Percentiles rank a stretch among this genome's conserved stretches.
These are phyloP conservation scores for Rhombomys opimus DNA, from an alignment of 2,113 vertebrate genomes.

Conservation along the genomic window DNA sequence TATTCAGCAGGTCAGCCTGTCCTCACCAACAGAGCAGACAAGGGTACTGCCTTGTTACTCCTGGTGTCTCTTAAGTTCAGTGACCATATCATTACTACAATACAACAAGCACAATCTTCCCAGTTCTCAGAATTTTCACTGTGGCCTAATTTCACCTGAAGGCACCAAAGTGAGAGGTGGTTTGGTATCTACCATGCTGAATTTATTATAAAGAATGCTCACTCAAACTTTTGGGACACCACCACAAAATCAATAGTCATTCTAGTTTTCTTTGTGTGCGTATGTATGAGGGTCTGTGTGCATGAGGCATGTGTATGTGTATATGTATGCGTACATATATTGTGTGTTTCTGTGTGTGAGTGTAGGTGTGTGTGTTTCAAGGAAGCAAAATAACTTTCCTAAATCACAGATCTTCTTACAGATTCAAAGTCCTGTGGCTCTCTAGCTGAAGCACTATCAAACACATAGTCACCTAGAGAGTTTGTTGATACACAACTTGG, in stretches of 20 bases:
- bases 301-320: neutral
- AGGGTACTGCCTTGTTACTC: neutral
- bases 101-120: neutral
- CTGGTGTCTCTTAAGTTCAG: neutral
- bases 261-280: neutral
- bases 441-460: neutral
- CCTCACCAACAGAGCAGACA: neutral
- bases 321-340: neutral
- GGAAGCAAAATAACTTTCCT: neutral
- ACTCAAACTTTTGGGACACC: neutral
- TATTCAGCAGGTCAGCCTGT: conserved; percentile 8
- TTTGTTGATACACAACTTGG: neutral
- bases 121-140: neutral
- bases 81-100: neutral
- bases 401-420: neutral
- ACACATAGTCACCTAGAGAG: neutral
- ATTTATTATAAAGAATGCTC: neutral
- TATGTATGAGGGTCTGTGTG: neutral
- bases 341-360: neutral
- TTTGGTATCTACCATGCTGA: neutral
- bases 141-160: neutral
- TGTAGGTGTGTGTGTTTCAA: neutral
- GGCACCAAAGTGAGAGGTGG: neutral
- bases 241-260: neutral
- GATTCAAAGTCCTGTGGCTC: neutral